Evolutionary conservation across 1,140 invertebrate species (phyloP).

Genomic region (Berghia stephanieae): DNA sequence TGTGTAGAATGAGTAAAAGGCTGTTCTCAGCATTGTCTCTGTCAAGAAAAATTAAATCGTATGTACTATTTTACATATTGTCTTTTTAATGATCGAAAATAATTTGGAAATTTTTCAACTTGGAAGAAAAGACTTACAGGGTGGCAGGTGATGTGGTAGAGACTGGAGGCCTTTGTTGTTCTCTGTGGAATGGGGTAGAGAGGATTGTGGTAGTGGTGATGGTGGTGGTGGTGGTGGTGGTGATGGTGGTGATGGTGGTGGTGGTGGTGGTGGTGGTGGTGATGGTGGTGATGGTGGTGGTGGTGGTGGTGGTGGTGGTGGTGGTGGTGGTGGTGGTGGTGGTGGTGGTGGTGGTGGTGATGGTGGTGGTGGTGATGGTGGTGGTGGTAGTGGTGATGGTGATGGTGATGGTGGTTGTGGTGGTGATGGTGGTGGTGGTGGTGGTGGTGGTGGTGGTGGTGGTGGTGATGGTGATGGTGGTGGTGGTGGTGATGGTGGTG

Average conservation of each 20-base stretch:
- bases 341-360: constrained; percentile 1
- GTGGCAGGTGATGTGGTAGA: no score
- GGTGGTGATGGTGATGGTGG: constrained; percentile 1
- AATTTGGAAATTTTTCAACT: no score
- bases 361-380: neutral
- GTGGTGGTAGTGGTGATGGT: constrained; percentile 1
- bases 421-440: no score
- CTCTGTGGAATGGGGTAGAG: no score
- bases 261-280: neutral
- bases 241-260: neutral
- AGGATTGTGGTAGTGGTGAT: constrained; percentile 1
- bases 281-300: neutral
- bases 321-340: constrained; percentile 1
- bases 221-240: neutral
- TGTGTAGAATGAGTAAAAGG: no score
- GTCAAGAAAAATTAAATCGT: no score
- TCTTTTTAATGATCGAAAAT: no score
- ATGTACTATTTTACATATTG: no score
- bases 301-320: neutral
- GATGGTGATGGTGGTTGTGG: no score
- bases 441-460: neutral
- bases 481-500: constrained; percentile 1
- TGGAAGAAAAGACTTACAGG: no score
- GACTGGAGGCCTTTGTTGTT: no score
- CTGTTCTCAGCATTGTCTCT: no score